Evolutionary conservation across 2,888 invertebrate species (phyloP).

Genomic region (Glomeris marginata): DNA sequence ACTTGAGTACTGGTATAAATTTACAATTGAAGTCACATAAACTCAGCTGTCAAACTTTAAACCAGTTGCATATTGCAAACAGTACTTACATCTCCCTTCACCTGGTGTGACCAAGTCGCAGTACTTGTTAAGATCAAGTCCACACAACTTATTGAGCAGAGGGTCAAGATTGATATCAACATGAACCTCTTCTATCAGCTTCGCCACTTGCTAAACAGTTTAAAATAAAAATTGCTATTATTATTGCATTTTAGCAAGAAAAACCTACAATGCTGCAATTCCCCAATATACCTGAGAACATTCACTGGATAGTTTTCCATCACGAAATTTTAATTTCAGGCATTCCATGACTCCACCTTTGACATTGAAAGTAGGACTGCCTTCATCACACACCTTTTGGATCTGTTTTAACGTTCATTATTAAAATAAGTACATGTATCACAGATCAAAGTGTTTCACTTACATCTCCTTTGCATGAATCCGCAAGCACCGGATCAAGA

Average conservation of each 20-base stretch:
- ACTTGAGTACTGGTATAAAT: constrained; percentile 27
- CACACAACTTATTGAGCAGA: constrained; percentile 71
- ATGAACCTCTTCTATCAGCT: constrained; percentile 65
- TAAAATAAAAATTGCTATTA: constrained; percentile 15
- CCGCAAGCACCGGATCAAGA: constrained; percentile 69
- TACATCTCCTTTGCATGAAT: constrained; percentile 55
- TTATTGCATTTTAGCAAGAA: constrained; percentile 14
- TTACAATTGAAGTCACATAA: not conserved
- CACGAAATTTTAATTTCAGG: constrained; percentile 46
- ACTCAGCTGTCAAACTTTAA: not conserved
- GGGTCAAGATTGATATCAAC: constrained; percentile 95
- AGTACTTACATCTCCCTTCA: constrained; percentile 78
- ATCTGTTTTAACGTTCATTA: constrained; percentile 4
- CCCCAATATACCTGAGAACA: constrained; percentile 39
- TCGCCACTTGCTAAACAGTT: constrained; percentile 54
- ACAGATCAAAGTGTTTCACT: no score
- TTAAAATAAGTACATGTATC: no score
- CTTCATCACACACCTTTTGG: constrained; percentile 23
- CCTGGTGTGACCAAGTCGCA: constrained; percentile 54
- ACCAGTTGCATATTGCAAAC: not conserved
- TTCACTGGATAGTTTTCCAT: constrained; percentile 51
- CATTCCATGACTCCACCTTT: constrained; percentile 69
- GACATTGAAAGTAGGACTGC: constrained; percentile 30
- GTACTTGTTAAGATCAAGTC: constrained; percentile 45
- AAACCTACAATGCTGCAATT: not conserved